phyloP scores from a whole-genome alignment of 2,888 invertebrate genomes.

The Microctonus aethiopoides region DNA sequence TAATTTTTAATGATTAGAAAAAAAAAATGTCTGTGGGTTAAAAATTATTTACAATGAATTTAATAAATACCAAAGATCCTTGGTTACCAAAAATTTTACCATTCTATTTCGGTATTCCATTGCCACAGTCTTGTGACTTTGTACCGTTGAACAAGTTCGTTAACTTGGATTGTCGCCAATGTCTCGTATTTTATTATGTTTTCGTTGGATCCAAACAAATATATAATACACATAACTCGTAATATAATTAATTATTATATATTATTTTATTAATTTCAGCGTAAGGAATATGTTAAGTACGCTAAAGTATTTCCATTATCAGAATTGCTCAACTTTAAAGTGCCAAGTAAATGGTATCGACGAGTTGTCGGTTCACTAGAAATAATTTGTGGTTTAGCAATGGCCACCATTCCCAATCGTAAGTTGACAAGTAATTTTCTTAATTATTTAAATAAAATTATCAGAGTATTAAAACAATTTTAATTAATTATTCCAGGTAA shows the following conservation, averaged over 20 bases:
- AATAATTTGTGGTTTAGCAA: constrained; percentile 83
- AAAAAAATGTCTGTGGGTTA: not conserved
- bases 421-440: constrained; percentile 67
- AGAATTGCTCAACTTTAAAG: constrained; percentile 83
- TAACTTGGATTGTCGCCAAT: constrained; percentile 38
- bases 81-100: constrained; percentile 38
- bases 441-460: constrained; percentile 18
- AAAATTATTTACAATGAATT: constrained; percentile 26
- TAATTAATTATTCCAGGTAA: constrained; percentile 76
- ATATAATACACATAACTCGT: not conserved
- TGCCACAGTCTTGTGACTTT: constrained; percentile 52
- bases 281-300: constrained; percentile 94
- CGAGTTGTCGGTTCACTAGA: constrained; percentile 86
- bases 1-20: not conserved
- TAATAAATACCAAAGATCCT: constrained; percentile 40
- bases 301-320: constrained; percentile 93
- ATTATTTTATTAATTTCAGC: constrained; percentile 72
- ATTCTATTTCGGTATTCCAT: constrained; percentile 52
- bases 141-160: not conserved
- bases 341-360: constrained; percentile 93
- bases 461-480: not conserved
- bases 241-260: constrained; percentile 11
- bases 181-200: constrained; percentile 5
- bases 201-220: constrained; percentile 4
- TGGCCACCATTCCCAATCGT: constrained; percentile 88